Evolutionary conservation across 2,113 vertebrate genomes (phyloP).

Genomic region (Thunnus maccoyii): DNA sequence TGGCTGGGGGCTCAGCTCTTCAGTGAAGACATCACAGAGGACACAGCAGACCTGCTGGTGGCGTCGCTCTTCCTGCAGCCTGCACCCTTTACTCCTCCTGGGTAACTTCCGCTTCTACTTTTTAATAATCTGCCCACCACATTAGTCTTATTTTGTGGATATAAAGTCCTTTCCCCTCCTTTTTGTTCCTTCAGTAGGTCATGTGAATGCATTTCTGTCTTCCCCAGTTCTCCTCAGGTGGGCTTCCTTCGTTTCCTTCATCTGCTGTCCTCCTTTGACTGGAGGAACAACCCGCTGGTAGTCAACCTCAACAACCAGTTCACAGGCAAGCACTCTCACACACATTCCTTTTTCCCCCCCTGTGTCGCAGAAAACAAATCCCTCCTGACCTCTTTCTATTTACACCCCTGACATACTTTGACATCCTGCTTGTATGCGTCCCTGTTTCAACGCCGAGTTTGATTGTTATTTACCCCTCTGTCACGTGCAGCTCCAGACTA

Average conservation of each 20-base stretch:
- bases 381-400: slow-evolving; percentile 57
- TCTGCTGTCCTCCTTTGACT: slow-evolving; percentile 94
- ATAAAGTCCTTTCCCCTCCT: slow-evolving; percentile 24
- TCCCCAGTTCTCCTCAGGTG: slow-evolving; percentile 92
- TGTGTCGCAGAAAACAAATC: slow-evolving; percentile 56
- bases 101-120: slow-evolving; percentile 80
- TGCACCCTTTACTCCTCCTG: slow-evolving; percentile 90
- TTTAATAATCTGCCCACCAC: not conserved
- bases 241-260: slow-evolving; percentile 95
- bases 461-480: slow-evolving; percentile 58
- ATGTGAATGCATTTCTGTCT: slow-evolving; percentile 45
- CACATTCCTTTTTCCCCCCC: not conserved
- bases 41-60: slow-evolving; percentile 92
- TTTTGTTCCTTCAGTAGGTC: slow-evolving; percentile 65
- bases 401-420: slow-evolving; percentile 55
- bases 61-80: slow-evolving; percentile 93
- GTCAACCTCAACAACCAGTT: slow-evolving; percentile 93
- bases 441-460: slow-evolving; percentile 16
- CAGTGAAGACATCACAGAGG: slow-evolving; percentile 87
- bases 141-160: slow-evolving; percentile 1
- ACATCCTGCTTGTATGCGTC: slow-evolving; percentile 53
- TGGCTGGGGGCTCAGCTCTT: slow-evolving; percentile 94
- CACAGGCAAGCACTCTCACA: slow-evolving; percentile 84
- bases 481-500: slow-evolving; percentile 87
- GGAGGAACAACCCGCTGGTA: slow-evolving; percentile 94